Evolutionary conservation across 1,140 invertebrate genomes (phyloP).

Genomic region (Macrotrachela quadricornifera): DNA sequence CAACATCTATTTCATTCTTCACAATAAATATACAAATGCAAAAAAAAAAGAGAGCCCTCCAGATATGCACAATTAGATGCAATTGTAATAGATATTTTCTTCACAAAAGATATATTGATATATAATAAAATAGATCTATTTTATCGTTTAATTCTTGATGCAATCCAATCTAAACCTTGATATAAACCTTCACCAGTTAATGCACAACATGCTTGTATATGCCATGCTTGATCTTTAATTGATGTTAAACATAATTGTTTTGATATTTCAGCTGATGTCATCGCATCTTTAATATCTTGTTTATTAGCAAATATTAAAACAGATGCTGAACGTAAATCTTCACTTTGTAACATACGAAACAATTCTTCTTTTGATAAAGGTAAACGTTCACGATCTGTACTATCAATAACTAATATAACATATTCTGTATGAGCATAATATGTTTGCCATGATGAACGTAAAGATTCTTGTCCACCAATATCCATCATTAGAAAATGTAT

Average conservation of each 20-base stretch:
- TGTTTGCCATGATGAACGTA: constrained; percentile 84
- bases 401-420: constrained; percentile 78
- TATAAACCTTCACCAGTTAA: constrained; percentile 85
- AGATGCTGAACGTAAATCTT: constrained; percentile 55
- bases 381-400: constrained; percentile 72
- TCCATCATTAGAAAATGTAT: constrained; percentile 93
- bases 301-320: constrained; percentile 92
- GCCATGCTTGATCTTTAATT: constrained; percentile 89
- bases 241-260: constrained; percentile 78
- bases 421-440: constrained; percentile 86
- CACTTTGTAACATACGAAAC: constrained; percentile 39
- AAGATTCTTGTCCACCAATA: constrained; percentile 78
- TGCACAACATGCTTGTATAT: constrained; percentile 94
- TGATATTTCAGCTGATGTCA: constrained; percentile 86
- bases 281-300: constrained; percentile 80
- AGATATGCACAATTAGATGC: no score
- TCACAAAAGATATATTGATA: no score
- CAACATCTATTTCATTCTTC: no score
- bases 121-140: no score
- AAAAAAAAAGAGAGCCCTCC: no score
- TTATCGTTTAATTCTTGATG: no score
- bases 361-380: constrained; percentile 74
- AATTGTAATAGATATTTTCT: no score
- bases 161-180: constrained; percentile 66
- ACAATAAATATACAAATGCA: no score